Evolutionary conservation across 2,797 vertebrate genomes (phyloP).

Genomic region (Tangara arthus): DNA sequence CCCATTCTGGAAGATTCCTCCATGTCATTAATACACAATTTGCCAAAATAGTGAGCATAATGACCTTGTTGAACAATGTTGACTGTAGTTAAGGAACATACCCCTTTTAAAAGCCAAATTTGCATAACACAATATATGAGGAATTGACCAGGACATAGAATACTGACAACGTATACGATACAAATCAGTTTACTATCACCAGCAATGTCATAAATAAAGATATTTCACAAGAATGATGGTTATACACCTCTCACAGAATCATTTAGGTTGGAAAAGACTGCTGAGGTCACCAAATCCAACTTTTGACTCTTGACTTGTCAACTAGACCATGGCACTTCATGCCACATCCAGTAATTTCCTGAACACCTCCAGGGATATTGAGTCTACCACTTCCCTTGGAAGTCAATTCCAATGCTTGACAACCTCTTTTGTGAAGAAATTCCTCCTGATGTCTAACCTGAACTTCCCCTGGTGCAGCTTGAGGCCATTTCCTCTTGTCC

Average conservation of each 20-base stretch:
- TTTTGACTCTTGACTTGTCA: neutral
- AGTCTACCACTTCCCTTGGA: neutral
- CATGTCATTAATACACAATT: conserved; percentile 95
- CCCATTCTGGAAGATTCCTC: conserved; percentile 74
- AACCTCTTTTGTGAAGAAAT: neutral
- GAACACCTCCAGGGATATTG: neutral
- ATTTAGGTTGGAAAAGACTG: neutral
- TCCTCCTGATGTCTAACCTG: neutral
- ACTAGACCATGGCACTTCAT: neutral
- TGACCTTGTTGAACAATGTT: conserved; percentile 89
- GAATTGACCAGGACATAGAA: neutral
- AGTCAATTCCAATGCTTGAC: neutral
- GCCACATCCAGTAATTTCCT: neutral
- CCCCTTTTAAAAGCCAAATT: neutral
- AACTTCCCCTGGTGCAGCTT: neutral
- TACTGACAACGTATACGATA: neutral
- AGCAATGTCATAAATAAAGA: neutral
- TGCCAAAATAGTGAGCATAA: conserved; percentile 96
- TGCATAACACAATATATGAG: neutral
- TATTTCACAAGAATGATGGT: neutral
- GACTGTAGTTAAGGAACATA: conserved; percentile 82
- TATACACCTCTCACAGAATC: neutral
- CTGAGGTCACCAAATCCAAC: neutral
- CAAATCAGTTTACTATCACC: neutral
- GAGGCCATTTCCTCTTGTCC: neutral